Evolutionary conservation across 2,113 vertebrate genomes (phyloP), one percentile per base, ranked within the genome.

Genomic region (Psittacula cyanocephala): DNA sequence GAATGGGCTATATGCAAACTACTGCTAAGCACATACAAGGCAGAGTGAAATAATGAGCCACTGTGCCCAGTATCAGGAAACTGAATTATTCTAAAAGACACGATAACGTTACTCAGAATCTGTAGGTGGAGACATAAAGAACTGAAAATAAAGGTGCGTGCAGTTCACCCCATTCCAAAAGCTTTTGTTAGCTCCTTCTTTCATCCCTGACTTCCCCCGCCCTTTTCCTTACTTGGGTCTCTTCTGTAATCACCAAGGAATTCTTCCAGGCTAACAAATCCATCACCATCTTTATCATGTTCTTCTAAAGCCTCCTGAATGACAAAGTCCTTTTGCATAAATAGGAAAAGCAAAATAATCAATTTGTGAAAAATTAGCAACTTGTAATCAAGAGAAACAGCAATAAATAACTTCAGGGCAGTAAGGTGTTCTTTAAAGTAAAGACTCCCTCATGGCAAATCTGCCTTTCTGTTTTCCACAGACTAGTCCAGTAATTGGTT

Each of bases 241-340:
- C 97, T 97, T 81, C 98, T 98, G 81, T 99, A 98, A 89, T 99
- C 99, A 78, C 99, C 99, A 80, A 99, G 98, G 93, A 99, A 99
- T 98, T 99, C 99, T 88, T 98, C 98, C 65, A 99, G 97, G 96
- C 98, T 98, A 92, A 99, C 99, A 96, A 99, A 98, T 93, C 98
- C 99, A 95, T 99, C 99, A 68, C 98, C 98, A 78, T 99, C 98
- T 79, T 97, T 97, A 95, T 99, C 99, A 43, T 99, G 99, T 97
- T 99, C 99, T 97, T 98, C 98, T 96, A 99, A 97, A 64, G 99
- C 99, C 92, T 99, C 99, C 91, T 99, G 98, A 96, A 99, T 99
- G 59, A 99, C 98, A 96, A 99, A 99, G 78, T 99, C 99, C 99
- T 99, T 96, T 95, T 75, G 74, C 8, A 55, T 4, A 63, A 33